phyloP scores from a whole-genome alignment of 2,888 invertebrate species.

The Ashinkailepas kermadecensis region DNA sequence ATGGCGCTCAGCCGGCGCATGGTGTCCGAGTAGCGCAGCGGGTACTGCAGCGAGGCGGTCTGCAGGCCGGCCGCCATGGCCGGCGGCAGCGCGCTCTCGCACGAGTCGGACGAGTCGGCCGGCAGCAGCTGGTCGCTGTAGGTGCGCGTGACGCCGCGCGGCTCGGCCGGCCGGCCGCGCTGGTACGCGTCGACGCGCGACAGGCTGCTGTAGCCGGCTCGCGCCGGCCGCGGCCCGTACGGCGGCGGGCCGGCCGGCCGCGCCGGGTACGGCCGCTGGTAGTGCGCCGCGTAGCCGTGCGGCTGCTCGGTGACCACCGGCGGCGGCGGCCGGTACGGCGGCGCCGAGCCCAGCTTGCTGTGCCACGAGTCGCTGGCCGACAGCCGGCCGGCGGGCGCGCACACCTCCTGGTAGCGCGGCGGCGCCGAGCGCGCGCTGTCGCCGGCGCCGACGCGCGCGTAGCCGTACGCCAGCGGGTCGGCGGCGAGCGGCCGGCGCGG shows the following conservation, averaged over 20 bases:
- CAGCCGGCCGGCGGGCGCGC: slow-evolving; percentile 40
- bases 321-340: slow-evolving; percentile 53
- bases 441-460: slow-evolving; percentile 31
- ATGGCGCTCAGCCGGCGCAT: slow-evolving; percentile 38
- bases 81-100: slow-evolving; percentile 35
- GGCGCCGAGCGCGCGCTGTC: slow-evolving; percentile 23
- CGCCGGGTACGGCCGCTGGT: slow-evolving; percentile 63
- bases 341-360: slow-evolving; percentile 28
- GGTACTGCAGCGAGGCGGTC: slow-evolving; percentile 40
- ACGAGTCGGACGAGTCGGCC: slow-evolving; percentile 61
- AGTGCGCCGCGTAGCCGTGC: slow-evolving; percentile 61
- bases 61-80: slow-evolving; percentile 70
- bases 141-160: slow-evolving; percentile 60
- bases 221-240: not conserved
- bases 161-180: slow-evolving; percentile 42
- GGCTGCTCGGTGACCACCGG: slow-evolving; percentile 84
- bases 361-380: slow-evolving; percentile 25
- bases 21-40: slow-evolving; percentile 36
- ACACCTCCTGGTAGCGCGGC: slow-evolving; percentile 28
- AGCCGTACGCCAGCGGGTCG: slow-evolving; percentile 30
- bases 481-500: slow-evolving; percentile 32
- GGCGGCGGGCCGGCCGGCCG: slow-evolving; percentile 51
- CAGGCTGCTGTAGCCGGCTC: slow-evolving; percentile 37
- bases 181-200: slow-evolving; percentile 56
- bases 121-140: slow-evolving; percentile 87